These are phyloP conservation scores for Hippocampus abdominalis DNA, from an alignment of 2,113 vertebrate genomes.

Conservation along the genomic window DNA sequence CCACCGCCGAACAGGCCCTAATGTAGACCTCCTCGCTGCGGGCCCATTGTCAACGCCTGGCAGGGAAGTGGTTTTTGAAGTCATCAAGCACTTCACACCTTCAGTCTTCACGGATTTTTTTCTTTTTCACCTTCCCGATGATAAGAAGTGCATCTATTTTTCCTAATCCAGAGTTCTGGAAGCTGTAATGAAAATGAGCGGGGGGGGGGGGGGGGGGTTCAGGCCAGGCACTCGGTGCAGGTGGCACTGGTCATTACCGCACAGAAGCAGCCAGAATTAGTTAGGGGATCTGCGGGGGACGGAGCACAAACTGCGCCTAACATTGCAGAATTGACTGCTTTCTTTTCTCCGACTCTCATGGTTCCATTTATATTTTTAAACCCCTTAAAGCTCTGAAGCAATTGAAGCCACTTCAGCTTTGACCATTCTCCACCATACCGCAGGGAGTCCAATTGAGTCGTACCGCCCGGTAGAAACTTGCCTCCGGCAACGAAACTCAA, in stretches of 20 bases:
- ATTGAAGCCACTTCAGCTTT: neutral
- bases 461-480: neutral
- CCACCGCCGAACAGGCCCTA: constrained; percentile 54
- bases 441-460: neutral
- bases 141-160: constrained; percentile 63
- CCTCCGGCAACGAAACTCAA: too few relatives aligned
- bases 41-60: constrained; percentile 55
- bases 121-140: constrained; percentile 47
- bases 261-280: constrained; percentile 61
- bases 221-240: constrained; percentile 60
- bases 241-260: constrained; percentile 71
- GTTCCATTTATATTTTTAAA: neutral
- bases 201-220: constrained; percentile 60
- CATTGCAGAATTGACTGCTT: constrained; percentile 57
- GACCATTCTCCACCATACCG: neutral
- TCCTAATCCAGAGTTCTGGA: too few relatives aligned
- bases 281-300: constrained; percentile 49
- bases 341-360: constrained; percentile 33
- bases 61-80: constrained; percentile 8
- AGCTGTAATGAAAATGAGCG: constrained; percentile 66
- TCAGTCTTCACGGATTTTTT: constrained; percentile 46
- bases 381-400: neutral
- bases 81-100: constrained; percentile 24
- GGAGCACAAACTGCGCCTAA: constrained; percentile 56
- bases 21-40: too few relatives aligned